phyloP scores from a whole-genome alignment of 2,113 vertebrate genomes.

The Cathartes aura region DNA sequence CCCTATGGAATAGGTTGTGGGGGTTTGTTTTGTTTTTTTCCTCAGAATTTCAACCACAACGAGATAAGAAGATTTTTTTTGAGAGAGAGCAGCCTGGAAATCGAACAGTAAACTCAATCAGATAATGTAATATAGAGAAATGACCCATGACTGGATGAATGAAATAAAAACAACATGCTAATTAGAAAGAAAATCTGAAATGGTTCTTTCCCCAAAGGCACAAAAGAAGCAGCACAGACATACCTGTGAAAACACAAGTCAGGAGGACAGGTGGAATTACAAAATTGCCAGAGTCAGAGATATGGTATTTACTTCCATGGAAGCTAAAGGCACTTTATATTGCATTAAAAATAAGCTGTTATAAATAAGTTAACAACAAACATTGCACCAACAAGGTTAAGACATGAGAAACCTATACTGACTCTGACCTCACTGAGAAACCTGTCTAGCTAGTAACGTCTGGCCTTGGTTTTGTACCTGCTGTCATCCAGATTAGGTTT shows the following conservation, averaged over 20 bases:
- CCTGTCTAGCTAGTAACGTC: accelerated
- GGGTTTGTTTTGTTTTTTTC: not conserved
- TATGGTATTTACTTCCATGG: not conserved
- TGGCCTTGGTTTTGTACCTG: not conserved
- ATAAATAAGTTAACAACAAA: not conserved
- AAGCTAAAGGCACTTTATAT: not conserved
- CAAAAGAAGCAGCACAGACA: not conserved
- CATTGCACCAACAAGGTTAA: not conserved
- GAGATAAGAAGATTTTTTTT: not conserved
- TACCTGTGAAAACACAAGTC: not conserved
- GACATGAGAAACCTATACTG: not conserved
- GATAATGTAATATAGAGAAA: not conserved
- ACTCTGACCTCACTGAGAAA: not conserved
- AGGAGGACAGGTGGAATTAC: not conserved
- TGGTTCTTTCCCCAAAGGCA: not conserved
- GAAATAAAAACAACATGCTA: not conserved
- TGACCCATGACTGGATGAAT: not conserved
- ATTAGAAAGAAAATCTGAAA: not conserved
- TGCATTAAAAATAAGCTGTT: not conserved
- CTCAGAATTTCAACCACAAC: not conserved
- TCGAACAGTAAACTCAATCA: not conserved
- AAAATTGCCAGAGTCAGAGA: not conserved
- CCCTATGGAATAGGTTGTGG: not conserved
- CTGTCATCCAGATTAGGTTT: not conserved
- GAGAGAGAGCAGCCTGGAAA: not conserved